Base-by-base conservation (phyloP, 2,113 vertebrate genomes). In the Pseudopodoces humilis region DNA sequence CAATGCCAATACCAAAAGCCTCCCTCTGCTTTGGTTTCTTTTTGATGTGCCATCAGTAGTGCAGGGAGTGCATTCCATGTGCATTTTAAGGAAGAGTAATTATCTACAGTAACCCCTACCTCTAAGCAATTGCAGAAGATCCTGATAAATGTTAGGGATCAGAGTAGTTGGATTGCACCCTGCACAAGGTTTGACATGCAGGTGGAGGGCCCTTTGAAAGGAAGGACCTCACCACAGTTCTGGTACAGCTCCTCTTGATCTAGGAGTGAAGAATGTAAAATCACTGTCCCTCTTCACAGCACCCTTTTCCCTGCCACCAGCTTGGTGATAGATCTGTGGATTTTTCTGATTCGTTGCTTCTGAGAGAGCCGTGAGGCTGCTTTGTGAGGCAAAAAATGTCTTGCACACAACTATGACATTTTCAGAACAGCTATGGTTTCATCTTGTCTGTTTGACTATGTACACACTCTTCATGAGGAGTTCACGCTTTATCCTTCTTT, bases 401-500 rank as follows among this genome's bases (percentile, higher is more conserved):
- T 76, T 90, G 50, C 79, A 77, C 43, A 28, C 18, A 3, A 35
- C 22, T 83, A 64, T 72, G 72, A 53, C 47, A 21, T 93, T 92
- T 88, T 78, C 69, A 64, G 80, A 86, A 46, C 64, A 88, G 69
- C 80, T 92, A 16, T 62, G 72, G 46, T 95, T 95, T 93, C 65
- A 39, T 93, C 76, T 95, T 86, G 65, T 90, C 72, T 92, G 65
- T 92, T 93, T 95, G 83, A 69, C 83, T 71, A 11, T 83, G 68
- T 90, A 28, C 44, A 1, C 93, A 65, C 76, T 75, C 85, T 86
- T 83, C 88, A 76, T 24, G 22, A 93, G 72, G 90, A 88, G 72
- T 90, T 92, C 93, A 93, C 77, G 78, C 79, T 88, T 86, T 86
- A 80, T 90, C 92, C 86, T 96, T 96, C 92, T 96, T 96, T 84